Percentiles rank a stretch among this genome's conserved stretches.
These are phyloP conservation scores for Apis cerana DNA, from an alignment of 1,140 invertebrate genomes.

Conservation along the genomic window DNA sequence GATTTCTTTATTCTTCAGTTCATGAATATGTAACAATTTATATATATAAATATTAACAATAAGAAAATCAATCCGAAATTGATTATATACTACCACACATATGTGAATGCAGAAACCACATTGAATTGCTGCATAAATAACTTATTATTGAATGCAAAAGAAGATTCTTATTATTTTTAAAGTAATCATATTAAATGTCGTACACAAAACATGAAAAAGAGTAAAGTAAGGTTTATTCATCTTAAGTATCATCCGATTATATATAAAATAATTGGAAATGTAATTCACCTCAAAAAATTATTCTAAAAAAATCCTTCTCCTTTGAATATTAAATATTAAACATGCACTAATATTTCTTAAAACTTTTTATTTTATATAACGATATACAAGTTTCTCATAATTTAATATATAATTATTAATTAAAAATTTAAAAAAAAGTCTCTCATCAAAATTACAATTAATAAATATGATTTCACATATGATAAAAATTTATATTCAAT, in stretches of 20 bases:
- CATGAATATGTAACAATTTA: no score
- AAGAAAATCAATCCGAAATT: background rate
- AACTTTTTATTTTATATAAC: no score
- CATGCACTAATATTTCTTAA: no score
- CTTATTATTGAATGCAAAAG: background rate
- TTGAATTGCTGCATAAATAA: background rate
- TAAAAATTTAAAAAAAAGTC: no score
- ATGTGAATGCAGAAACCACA: background rate
- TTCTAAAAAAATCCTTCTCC: background rate
- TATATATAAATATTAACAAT: background rate
- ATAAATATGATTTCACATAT: no score
- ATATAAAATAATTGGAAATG: background rate
- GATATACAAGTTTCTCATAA: no score
- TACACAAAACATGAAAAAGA: background rate
- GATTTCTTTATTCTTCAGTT: background rate
- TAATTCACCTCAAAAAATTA: background rate
- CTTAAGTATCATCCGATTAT: background rate
- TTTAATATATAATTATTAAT: no score
- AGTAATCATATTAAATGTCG: background rate
- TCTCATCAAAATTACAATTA: no score
- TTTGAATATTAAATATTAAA: no score
- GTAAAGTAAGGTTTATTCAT: background rate
- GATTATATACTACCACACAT: background rate
- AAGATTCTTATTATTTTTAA: background rate
- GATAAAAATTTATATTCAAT: no score